Evolutionary conservation across 2,888 invertebrate genomes (phyloP), one percentile per base, ranked within the genome.

Genomic region (Drosophila pseudotalamancana): DNA sequence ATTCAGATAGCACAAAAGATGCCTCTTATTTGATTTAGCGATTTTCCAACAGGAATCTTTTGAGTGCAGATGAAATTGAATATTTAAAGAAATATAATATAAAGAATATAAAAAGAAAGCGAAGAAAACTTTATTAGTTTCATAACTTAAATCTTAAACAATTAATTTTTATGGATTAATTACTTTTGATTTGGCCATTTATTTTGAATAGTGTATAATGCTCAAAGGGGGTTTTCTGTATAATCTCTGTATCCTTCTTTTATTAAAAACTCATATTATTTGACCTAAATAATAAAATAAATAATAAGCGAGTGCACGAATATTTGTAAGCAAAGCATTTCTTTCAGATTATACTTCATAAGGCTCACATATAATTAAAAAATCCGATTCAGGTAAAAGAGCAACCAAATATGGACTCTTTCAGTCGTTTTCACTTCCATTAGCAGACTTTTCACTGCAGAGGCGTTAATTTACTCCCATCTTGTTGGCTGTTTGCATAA

Each of bases 381-480:
- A 39, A 25, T 25, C 42, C 18, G 42, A 6, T 27, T 27, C 27
- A 18, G 43, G 27, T 29, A 18, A 4, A 2, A n/a, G 27, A 8
- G n/a, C 27, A 4, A n/a, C 39, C 21, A 69, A 65, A 56, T 66
- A 57, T 73, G 43, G 48, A 57, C 39, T 49, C 27, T 60, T 50
- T 39, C 53, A 29, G 45, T 16, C 39, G 35, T 64, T 72, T 60
- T 42, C 78, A 71, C 63, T 63, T 60, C 79, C 80, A 81, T 81
- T 85, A 82, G 76, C 78, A 83, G 65, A 56, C 40, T 72, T 65
- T 76, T 45, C 37, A 59, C 53, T 53, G 60, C 57, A 62, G 61
- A 73, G 65, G 83, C 72, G 86, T 81, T 85, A 85, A 85, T 86
- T 86, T 74, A 79, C 80, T 62, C 72, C 65, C 77, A 69, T 73